Evolutionary conservation across 2,888 invertebrate species (phyloP).

Genomic region (Coremacera marginata): DNA sequence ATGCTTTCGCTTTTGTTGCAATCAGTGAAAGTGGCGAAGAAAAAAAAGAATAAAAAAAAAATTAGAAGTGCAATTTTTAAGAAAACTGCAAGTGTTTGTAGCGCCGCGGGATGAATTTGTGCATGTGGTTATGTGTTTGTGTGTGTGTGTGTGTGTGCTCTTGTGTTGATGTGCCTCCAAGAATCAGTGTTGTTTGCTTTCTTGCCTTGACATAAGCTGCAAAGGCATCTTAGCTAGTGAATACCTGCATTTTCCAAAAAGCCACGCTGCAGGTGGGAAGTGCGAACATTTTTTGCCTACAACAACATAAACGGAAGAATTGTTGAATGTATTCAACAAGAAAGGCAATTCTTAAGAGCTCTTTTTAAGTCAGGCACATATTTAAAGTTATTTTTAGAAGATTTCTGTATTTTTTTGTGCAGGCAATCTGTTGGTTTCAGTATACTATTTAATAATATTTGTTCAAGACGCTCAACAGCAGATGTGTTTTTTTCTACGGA

Average conservation of each 20-base stretch:
- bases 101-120: neutral
- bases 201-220: constrained; percentile 34
- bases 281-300: constrained; percentile 27
- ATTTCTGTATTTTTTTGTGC: too few species aligned
- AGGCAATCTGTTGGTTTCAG: too few species aligned
- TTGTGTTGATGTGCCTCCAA: constrained; percentile 40
- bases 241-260: constrained; percentile 37
- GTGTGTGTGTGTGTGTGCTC: constrained; percentile 44
- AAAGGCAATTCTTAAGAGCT: neutral
- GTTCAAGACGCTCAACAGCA: too few species aligned
- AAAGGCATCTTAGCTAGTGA: constrained; percentile 23
- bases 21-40: neutral
- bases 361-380: neutral
- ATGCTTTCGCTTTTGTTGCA: neutral
- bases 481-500: too few species aligned
- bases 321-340: too few species aligned
- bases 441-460: too few species aligned
- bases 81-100: constrained; percentile 17
- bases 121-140: neutral
- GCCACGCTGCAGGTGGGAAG: constrained; percentile 45
- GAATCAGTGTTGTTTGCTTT: too few species aligned
- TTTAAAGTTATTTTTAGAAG: neutral
- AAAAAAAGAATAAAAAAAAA: neutral
- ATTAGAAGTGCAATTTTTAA: too few species aligned
- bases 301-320: neutral